A percentile compares a stretch with the other conserved stretches of the same genome.
phyloP scores from a whole-genome alignment of 2,888 invertebrate species.

The Cheilosia impressa region DNA sequence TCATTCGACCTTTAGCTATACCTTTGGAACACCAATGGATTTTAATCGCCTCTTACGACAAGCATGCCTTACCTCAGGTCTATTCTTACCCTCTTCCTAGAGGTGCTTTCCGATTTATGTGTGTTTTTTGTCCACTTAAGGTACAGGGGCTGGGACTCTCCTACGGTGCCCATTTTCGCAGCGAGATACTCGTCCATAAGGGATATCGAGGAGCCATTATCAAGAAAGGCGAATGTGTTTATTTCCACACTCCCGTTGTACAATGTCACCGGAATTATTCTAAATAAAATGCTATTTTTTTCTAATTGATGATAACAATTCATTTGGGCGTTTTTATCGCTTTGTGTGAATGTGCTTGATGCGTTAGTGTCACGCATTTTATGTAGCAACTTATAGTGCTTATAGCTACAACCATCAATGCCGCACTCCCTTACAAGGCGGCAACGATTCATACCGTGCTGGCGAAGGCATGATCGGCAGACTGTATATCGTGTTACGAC shows the following conservation, averaged over 20 bases:
- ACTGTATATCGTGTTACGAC: slow-evolving; percentile 2
- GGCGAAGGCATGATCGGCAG: slow-evolving; percentile 33
- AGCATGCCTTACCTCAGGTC: too few species aligned
- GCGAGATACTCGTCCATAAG: too few species aligned
- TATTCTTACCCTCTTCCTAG: neutral
- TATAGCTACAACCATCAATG: slow-evolving; percentile 18
- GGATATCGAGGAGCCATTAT: too few species aligned
- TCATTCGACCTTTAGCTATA: too few species aligned
- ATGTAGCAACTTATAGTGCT: slow-evolving; percentile 30
- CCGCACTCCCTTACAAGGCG: slow-evolving; percentile 5
- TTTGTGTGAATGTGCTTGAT: neutral
- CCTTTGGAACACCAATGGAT: too few species aligned
- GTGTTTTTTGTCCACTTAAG: slow-evolving; percentile 65
- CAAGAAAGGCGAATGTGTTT: too few species aligned
- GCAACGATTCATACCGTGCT: too few species aligned
- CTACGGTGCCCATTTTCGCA: too few species aligned
- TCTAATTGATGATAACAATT: slow-evolving; percentile 20
- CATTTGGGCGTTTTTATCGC: neutral
- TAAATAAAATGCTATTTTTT: slow-evolving; percentile 35
- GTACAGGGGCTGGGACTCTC: slow-evolving; percentile 62
- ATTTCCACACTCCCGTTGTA: too few species aligned
- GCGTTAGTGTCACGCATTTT: slow-evolving; percentile 1
- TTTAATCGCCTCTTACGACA: too few species aligned
- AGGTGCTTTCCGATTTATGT: slow-evolving; percentile 6
- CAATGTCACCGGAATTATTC: slow-evolving; percentile 65